phyloP scores from a whole-genome alignment of 2,797 vertebrate species.

The Helarctos malayanus region DNA sequence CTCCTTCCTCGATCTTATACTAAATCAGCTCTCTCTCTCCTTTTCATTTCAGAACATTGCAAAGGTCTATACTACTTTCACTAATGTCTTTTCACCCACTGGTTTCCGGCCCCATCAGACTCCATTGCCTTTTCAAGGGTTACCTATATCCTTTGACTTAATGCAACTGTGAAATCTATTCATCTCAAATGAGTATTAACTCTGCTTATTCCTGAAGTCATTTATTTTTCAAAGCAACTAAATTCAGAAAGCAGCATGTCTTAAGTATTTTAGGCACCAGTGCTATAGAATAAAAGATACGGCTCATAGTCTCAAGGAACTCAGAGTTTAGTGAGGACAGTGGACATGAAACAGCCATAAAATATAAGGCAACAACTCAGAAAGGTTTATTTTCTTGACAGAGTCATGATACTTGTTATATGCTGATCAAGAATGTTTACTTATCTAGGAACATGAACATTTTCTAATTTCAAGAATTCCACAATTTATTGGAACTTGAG shows the following conservation, averaged over 20 bases:
- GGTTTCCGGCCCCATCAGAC: background rate
- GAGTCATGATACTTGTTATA: background rate
- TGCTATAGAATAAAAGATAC: background rate
- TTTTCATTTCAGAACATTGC: background rate
- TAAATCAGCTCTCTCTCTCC: background rate
- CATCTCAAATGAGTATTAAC: background rate
- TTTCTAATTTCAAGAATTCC: constrained; percentile 16
- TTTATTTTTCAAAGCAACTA: constrained; percentile 38
- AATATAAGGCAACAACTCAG: background rate
- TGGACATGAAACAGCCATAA: background rate
- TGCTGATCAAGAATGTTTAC: background rate
- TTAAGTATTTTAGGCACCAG: background rate
- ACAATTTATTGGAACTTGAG: background rate
- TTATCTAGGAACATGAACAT: background rate
- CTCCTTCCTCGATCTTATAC: background rate
- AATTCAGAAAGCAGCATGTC: background rate
- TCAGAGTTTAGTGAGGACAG: background rate
- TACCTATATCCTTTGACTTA: background rate
- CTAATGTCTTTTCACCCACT: background rate
- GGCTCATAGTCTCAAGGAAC: background rate
- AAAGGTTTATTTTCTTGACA: background rate
- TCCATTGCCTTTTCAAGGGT: background rate
- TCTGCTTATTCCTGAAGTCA: background rate
- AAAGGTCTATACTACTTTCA: background rate
- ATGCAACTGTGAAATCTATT: background rate